phyloP scores from a whole-genome alignment of 2,797 vertebrate species.

The Hafferia zeledoni region DNA sequence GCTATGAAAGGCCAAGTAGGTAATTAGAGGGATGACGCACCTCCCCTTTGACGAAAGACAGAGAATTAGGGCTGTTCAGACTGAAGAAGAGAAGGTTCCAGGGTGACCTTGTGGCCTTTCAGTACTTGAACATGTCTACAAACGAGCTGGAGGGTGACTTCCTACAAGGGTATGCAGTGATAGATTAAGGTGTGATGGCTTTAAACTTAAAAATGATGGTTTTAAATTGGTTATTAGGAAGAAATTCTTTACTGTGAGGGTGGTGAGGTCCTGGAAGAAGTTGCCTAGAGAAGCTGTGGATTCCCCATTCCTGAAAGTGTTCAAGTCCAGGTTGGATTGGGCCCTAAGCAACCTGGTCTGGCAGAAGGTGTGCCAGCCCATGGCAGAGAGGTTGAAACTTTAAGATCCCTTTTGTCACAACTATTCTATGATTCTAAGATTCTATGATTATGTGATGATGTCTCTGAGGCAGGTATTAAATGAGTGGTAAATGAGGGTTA shows the following conservation, averaged over 20 bases:
- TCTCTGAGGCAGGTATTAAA: neutral
- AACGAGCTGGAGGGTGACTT: neutral
- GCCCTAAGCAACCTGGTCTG: neutral
- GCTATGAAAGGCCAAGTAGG: neutral
- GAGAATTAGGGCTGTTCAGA: neutral
- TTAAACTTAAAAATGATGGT: neutral
- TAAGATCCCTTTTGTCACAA: neutral
- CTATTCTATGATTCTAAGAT: accelerated
- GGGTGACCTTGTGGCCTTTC: neutral
- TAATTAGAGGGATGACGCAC: neutral
- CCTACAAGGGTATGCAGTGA: neutral
- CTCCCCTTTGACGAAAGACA: neutral
- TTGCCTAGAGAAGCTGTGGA: neutral
- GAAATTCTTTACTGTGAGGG: neutral
- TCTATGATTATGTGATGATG: neutral
- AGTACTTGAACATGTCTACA: neutral
- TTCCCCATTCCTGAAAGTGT: neutral
- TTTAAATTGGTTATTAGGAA: neutral
- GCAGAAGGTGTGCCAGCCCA: neutral
- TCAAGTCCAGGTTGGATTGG: accelerated
- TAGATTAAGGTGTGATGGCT: neutral
- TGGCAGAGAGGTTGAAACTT: neutral
- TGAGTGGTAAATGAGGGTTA: neutral
- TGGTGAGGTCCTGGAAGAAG: neutral
- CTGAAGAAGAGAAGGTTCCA: neutral